A percentile compares a stretch with the other conserved stretches of the same genome.
phyloP scores from a whole-genome alignment of 35 echinoderm and acorn worm species.

The Chiridota heheva region DNA sequence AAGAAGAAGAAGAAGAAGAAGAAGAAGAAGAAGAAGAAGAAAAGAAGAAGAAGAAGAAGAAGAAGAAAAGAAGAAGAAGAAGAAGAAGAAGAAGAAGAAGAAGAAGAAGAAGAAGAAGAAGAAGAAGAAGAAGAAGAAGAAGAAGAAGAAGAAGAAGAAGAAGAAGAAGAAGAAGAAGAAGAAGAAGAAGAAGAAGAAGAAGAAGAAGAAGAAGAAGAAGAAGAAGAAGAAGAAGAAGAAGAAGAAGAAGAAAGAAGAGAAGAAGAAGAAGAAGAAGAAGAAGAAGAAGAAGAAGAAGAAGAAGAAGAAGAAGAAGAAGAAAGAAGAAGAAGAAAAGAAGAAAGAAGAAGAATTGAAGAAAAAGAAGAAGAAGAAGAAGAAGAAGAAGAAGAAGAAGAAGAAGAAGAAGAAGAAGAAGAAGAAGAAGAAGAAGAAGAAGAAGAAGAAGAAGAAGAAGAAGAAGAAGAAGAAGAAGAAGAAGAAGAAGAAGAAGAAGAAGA shows the following conservation, averaged over 20 bases:
- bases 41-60: constrained; percentile 4
- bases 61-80: background rate
- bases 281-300: constrained; percentile 3
- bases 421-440: background rate
- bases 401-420: background rate
- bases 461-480: background rate
- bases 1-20: constrained; percentile 17
- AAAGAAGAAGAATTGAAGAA: background rate
- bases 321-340: constrained; percentile 2
- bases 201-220: background rate
- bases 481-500: background rate
- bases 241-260: background rate
- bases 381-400: background rate
- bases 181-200: background rate
- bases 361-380: background rate
- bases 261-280: constrained; percentile 3
- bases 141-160: background rate
- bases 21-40: background rate
- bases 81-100: background rate
- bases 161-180: background rate
- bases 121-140: background rate
- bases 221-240: background rate
- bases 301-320: background rate
- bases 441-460: background rate
- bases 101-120: constrained; percentile 9